Percentiles rank a stretch among this genome's conserved stretches.
Conservation (phyloP, 2,113 vertebrate species). For the Lasiurus cinereus region DNA sequence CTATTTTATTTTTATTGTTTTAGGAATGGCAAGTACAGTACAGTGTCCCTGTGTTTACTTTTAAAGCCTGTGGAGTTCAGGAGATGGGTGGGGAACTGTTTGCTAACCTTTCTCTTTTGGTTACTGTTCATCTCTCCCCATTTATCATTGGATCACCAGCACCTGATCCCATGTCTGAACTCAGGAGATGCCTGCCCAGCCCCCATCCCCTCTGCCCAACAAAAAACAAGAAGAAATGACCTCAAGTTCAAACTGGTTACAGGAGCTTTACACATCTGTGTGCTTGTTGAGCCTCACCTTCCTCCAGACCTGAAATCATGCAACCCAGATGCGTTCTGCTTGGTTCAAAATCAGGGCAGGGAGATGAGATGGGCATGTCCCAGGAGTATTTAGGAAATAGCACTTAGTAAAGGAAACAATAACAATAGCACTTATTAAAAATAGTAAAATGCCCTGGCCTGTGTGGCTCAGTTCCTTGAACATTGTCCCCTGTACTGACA, state of each 20-base stretch:
- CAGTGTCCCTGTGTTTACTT: conserved; percentile 23
- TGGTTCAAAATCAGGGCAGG: background rate
- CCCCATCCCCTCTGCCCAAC: background rate
- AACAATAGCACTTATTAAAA: background rate
- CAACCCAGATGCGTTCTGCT: background rate
- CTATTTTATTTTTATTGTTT: background rate
- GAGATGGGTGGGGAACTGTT: conserved; percentile 50
- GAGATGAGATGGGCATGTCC: background rate
- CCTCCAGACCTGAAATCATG: background rate
- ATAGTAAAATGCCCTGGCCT: background rate
- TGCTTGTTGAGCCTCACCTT: background rate
- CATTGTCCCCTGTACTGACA: too few species aligned
- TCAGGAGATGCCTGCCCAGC: background rate
- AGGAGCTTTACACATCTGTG: fast-evolving
- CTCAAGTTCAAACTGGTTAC: background rate
- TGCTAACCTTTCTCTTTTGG: conserved; percentile 69
- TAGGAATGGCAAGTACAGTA: conserved; percentile 9
- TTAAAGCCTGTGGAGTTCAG: conserved; percentile 37
- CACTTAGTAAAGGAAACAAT: background rate
- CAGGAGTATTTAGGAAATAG: background rate
- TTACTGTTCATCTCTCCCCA: conserved; percentile 49
- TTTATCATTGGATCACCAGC: conserved; percentile 45
- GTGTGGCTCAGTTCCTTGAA: too few species aligned
- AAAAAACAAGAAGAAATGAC: background rate
- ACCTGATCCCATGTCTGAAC: conserved; percentile 46